Evolutionary conservation across 1,140 invertebrate genomes (phyloP).

Genomic region (Leptestheria dahalacensis): DNA sequence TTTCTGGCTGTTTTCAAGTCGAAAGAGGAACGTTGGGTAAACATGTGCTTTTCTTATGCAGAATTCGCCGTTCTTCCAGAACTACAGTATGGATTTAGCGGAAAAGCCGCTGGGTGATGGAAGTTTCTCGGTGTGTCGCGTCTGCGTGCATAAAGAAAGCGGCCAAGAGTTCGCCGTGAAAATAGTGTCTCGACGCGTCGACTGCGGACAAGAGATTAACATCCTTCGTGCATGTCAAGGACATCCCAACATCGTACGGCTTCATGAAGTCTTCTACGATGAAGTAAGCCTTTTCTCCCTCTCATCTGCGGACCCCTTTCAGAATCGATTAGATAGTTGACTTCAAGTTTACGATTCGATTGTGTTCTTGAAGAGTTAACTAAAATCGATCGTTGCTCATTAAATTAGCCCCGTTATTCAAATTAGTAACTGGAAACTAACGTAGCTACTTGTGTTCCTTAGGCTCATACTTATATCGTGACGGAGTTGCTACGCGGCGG

Average conservation of each 20-base stretch:
- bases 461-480: conserved; percentile 63
- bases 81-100: conserved; percentile 56
- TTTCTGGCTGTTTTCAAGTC: background rate
- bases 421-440: no score
- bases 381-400: no score
- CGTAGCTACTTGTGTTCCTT: no score
- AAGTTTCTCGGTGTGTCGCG: conserved; percentile 72
- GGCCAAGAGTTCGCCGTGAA: conserved; percentile 73
- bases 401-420: no score
- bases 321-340: no score
- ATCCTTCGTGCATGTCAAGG: conserved; percentile 65
- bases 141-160: conserved; percentile 56
- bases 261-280: conserved; percentile 68
- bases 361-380: background rate
- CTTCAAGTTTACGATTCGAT: no score
- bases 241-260: conserved; percentile 72
- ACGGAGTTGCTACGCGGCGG: conserved; percentile 72
- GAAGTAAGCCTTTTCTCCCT: no score
- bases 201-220: conserved; percentile 58
- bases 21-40: background rate
- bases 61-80: conserved; percentile 71
- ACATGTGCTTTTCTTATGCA: conserved; percentile 32
- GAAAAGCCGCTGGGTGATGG: conserved; percentile 65
- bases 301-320: no score
- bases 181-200: conserved; percentile 64